These are phyloP conservation scores for Holacanthella duospinosa DNA, from an alignment of 2,888 invertebrate species.

Conservation along the genomic window DNA sequence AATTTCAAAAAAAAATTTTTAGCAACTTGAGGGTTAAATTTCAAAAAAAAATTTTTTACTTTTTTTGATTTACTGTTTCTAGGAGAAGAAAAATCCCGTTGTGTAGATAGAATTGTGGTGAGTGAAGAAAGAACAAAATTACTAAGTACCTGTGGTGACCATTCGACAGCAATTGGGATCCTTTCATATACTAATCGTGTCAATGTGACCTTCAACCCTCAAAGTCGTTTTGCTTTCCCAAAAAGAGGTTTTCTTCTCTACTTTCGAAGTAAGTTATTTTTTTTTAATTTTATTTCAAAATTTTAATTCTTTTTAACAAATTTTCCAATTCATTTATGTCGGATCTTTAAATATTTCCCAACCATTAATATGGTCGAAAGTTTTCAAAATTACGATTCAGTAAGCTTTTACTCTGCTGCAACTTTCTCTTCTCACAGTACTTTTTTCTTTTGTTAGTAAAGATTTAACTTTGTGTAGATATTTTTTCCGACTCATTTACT, in stretches of 20 bases:
- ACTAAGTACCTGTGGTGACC: conserved; percentile 37
- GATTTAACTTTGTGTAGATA: no score
- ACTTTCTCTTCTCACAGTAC: no score
- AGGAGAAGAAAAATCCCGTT: conserved; percentile 32
- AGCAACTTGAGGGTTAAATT: not conserved
- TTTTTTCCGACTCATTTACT: no score
- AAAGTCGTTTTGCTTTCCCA: conserved; percentile 33
- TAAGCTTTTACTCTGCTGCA: no score
- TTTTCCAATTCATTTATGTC: no score
- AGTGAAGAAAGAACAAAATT: conserved; percentile 31
- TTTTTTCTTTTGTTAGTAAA: no score
- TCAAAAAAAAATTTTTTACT: no score
- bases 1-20: not conserved
- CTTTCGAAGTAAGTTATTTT: conserved; percentile 30
- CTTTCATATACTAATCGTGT: conserved; percentile 30
- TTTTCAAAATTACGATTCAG: no score
- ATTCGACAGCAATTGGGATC: conserved; percentile 32
- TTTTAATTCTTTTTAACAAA: not conserved
- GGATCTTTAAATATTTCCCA: no score
- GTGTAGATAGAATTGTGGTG: conserved; percentile 31
- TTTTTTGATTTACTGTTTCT: conserved; percentile 7
- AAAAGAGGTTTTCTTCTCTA: conserved; percentile 37
- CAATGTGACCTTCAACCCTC: conserved; percentile 32
- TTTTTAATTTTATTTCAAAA: no score
- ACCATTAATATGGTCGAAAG: no score